A percentile compares a stretch with the other conserved stretches of the same genome.
Evolutionary conservation across 2,797 vertebrate genomes (phyloP).

Genomic region (Miichthys miiuy): DNA sequence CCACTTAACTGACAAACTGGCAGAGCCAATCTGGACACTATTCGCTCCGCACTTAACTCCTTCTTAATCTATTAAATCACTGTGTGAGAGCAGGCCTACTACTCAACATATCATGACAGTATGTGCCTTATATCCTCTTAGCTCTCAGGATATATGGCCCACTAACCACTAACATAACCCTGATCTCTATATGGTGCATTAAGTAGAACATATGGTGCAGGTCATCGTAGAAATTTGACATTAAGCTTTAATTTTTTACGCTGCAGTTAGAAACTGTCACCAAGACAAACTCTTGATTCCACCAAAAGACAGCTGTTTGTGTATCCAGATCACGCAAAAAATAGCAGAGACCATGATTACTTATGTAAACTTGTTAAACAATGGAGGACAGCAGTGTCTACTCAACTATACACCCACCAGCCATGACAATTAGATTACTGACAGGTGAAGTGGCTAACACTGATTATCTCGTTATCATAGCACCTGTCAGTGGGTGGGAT

Average conservation of each 20-base stretch:
- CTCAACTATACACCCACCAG: no score
- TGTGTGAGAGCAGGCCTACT: background rate
- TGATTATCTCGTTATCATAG: no score
- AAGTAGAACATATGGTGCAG: background rate
- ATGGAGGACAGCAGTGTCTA: no score
- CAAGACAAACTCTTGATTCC: background rate
- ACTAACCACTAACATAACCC: constrained; percentile 24
- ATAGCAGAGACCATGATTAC: no score
- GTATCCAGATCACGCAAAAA: background rate
- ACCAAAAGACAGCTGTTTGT: background rate
- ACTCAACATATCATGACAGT: constrained; percentile 36
- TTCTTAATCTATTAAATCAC: constrained; percentile 12
- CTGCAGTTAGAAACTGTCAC: background rate
- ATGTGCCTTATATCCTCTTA: constrained; percentile 43
- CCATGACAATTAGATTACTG: no score
- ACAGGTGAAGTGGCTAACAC: no score
- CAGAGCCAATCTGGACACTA: background rate
- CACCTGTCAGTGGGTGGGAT: no score
- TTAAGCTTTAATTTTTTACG: background rate
- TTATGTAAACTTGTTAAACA: no score
- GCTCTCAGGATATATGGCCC: constrained; percentile 19
- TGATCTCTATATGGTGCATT: background rate
- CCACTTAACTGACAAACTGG: background rate
- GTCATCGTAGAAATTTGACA: background rate
- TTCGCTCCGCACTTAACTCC: background rate